Conservation (phyloP, 2,113 vertebrate species). For the Gymnobelideus leadbeateri region DNA sequence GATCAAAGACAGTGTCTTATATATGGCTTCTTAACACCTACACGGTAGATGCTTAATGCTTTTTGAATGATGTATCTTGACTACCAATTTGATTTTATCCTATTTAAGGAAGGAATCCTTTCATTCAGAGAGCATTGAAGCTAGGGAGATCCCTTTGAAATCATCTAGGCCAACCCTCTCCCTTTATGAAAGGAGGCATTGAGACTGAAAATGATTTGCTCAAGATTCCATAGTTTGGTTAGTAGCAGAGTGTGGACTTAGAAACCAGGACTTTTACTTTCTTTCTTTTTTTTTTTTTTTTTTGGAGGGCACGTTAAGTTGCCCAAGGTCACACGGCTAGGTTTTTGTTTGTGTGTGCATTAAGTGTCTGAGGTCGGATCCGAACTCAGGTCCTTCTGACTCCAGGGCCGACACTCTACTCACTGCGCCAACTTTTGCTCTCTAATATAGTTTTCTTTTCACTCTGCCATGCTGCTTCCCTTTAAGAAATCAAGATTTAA, state of each 20-base stretch:
- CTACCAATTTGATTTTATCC: not conserved
- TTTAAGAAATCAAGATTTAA: not conserved
- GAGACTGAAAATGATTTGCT: not conserved
- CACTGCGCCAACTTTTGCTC: too few species aligned
- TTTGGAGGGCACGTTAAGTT: too few species aligned
- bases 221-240: not conserved
- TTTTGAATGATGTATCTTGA: constrained; percentile 5
- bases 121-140: not conserved
- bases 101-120: not conserved
- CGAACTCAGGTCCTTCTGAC: too few species aligned
- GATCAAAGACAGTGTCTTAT: not conserved
- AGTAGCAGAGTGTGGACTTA: not conserved
- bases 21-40: not conserved
- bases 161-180: not conserved
- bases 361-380: too few species aligned
- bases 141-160: not conserved
- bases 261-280: not conserved
- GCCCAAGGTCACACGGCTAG: too few species aligned
- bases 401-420: too few species aligned
- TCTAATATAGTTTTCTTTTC: not conserved
- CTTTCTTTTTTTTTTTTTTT: too few species aligned
- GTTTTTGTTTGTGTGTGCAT: too few species aligned
- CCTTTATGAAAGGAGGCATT: not conserved
- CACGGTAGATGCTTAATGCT: not conserved
- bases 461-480: not conserved